These are phyloP conservation scores for Halictus ligatus DNA, from an alignment of 2,888 invertebrate species.

Conservation along the genomic window DNA sequence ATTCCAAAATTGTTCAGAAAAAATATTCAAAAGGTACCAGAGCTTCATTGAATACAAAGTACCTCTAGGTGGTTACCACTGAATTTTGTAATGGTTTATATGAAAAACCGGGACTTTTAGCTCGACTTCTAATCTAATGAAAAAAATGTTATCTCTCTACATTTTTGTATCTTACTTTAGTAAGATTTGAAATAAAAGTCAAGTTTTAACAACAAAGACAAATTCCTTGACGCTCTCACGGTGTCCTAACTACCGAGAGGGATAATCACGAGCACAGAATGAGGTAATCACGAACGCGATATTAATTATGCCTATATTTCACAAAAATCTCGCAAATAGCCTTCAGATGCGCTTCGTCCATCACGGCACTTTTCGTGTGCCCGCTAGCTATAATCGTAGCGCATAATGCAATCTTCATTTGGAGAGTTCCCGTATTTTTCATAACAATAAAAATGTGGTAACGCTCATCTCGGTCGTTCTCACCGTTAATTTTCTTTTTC, in stretches of 20 bases:
- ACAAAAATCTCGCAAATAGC: not conserved
- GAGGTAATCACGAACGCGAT: not conserved
- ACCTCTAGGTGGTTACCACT: no score
- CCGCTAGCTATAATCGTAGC: not conserved
- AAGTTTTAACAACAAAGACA: not conserved
- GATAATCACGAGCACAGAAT: not conserved
- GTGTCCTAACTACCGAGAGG: not conserved
- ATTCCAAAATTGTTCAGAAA: not conserved
- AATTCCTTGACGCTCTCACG: not conserved
- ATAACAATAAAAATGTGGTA: not conserved
- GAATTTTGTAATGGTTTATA: not conserved
- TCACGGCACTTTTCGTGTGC: not conserved
- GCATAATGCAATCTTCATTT: not conserved
- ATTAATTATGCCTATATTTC: not conserved
- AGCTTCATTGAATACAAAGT: no score
- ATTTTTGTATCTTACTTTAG: not conserved
- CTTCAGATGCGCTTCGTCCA: not conserved
- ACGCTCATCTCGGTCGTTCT: not conserved
- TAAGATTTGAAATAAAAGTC: not conserved
- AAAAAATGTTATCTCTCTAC: not conserved
- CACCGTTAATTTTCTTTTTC: not conserved
- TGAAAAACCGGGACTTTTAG: no score
- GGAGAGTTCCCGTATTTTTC: not conserved
- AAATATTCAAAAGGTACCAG: not conserved
- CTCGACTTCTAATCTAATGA: no score